These are phyloP conservation scores for Gallinago stenura DNA, from an alignment of 2,797 vertebrate species.

Conservation along the genomic window DNA sequence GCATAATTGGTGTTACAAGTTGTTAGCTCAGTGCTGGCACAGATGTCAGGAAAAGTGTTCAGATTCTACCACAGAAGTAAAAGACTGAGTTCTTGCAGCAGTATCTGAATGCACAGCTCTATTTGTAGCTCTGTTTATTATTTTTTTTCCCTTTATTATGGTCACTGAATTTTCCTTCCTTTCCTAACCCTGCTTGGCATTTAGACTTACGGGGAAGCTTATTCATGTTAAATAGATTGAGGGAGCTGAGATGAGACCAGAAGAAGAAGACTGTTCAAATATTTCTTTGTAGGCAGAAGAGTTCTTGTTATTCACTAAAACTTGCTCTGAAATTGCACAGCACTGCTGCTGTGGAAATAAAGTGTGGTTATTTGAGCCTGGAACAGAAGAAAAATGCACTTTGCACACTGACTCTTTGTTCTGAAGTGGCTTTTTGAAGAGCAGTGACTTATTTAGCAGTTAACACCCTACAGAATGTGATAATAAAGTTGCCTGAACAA, in stretches of 20 bases:
- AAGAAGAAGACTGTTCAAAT: background rate
- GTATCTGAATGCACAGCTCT: background rate
- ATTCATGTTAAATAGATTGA: background rate
- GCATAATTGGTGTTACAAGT: background rate
- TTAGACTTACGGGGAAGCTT: background rate
- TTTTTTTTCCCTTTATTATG: background rate
- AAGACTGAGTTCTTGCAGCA: background rate
- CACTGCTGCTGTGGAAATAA: background rate
- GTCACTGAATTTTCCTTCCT: background rate
- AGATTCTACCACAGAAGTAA: background rate
- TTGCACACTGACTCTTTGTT: rapidly evolving
- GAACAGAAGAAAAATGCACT: background rate
- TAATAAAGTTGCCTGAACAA: background rate
- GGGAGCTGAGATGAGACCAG: background rate
- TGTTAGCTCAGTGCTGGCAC: background rate
- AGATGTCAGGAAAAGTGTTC: background rate
- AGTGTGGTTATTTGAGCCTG: background rate
- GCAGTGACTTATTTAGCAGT: background rate
- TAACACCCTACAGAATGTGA: rapidly evolving
- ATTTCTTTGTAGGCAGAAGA: background rate
- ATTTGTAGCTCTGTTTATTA: background rate
- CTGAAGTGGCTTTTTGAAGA: background rate
- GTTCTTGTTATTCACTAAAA: background rate
- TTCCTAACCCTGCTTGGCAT: rapidly evolving
- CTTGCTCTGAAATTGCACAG: background rate